Conservation (phyloP, 2,113 vertebrate species). For the Crotophaga sulcirostris region DNA sequence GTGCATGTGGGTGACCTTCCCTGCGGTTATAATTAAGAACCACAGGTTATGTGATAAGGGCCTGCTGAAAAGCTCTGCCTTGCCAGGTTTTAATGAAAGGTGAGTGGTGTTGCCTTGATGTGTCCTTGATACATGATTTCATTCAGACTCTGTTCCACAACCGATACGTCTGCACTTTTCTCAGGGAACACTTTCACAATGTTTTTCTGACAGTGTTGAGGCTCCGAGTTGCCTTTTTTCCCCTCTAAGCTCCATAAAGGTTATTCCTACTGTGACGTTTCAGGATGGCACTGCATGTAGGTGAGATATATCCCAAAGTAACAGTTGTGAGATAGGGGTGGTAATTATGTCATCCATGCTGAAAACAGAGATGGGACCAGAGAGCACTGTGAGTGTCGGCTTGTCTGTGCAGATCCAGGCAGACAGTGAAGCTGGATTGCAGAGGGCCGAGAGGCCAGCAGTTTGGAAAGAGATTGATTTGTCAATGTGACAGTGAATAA, state of each 20-base stretch:
- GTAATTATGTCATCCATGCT: not conserved
- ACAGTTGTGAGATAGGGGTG: rapidly evolving
- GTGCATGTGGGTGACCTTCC: not conserved
- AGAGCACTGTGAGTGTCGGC: rapidly evolving
- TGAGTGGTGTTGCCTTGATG: not conserved
- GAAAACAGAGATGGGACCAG: not conserved
- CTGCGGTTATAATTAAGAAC: not conserved
- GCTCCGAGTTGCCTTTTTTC: not conserved
- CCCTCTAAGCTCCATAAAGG: not conserved
- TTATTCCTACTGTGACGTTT: not conserved
- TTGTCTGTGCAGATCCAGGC: not conserved
- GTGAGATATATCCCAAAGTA: not conserved
- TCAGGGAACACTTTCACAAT: rapidly evolving
- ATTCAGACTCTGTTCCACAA: not conserved
- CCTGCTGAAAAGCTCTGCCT: not conserved
- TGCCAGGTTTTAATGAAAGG: not conserved
- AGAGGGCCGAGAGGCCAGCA: not conserved
- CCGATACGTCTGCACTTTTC: not conserved
- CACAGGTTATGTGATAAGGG: not conserved
- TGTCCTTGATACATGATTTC: not conserved
- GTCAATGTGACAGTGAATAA: not conserved
- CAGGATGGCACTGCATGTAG: not conserved
- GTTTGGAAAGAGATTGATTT: not conserved
- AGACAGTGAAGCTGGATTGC: not conserved
- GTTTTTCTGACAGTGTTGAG: not conserved